A percentile compares a stretch with the other conserved stretches of the same genome.
Conservation (phyloP, 1,140 invertebrate genomes). For the Vollenhovia emeryi region DNA sequence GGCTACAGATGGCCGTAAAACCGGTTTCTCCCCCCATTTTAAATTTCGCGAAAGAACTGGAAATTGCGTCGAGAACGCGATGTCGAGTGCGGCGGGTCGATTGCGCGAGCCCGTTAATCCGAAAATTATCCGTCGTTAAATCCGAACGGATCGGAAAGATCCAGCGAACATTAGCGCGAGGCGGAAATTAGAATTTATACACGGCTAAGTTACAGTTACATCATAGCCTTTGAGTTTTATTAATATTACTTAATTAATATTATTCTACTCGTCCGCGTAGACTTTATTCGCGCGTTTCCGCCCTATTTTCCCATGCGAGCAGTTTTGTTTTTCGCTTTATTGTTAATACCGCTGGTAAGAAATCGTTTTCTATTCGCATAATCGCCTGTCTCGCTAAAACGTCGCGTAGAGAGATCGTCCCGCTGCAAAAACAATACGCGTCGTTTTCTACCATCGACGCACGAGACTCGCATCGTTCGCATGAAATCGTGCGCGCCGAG, state of each 20-base stretch:
- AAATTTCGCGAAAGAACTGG: neutral
- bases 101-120: neutral
- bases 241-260: too few relatives aligned
- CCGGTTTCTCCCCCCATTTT: neutral
- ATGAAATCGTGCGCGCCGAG: slow-evolving; percentile 61
- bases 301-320: neutral
- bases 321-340: neutral
- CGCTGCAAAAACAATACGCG: slow-evolving; percentile 28
- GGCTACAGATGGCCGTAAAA: neutral
- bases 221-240: neutral
- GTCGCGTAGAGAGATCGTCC: neutral
- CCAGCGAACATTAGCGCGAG: neutral
- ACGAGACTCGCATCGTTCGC: slow-evolving; percentile 22
- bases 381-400: neutral
- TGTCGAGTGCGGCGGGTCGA: neutral
- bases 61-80: too few relatives aligned
- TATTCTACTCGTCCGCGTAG: neutral
- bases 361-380: neutral
- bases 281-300: neutral
- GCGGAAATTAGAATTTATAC: neutral
- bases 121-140: neutral
- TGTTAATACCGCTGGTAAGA: slow-evolving; percentile 13
- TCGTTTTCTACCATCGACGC: slow-evolving; percentile 24
- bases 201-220: neutral
- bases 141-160: neutral